Percentiles rank a stretch among this genome's conserved stretches.
These are phyloP conservation scores for Aleiodes alternator DNA, from an alignment of 2,888 invertebrate genomes.

Conservation along the genomic window DNA sequence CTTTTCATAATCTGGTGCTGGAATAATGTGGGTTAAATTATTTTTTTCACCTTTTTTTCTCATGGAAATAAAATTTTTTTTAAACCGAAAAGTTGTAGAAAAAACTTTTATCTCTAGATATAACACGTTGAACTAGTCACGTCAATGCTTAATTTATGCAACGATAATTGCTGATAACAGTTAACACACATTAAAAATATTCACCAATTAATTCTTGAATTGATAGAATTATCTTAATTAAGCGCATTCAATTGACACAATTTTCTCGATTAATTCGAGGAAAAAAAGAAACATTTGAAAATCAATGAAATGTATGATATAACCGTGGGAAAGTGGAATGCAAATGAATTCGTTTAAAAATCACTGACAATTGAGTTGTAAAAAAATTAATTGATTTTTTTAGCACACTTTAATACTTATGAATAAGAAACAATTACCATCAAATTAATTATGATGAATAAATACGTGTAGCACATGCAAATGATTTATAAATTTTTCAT, in stretches of 20 bases:
- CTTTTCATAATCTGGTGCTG: too few relatives aligned
- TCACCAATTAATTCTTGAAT: too few relatives aligned
- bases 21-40: neutral
- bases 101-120: too few relatives aligned
- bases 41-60: neutral
- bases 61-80: neutral
- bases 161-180: too few relatives aligned
- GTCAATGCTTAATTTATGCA: too few relatives aligned
- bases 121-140: too few relatives aligned
- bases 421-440: neutral
- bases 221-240: neutral
- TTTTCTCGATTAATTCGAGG: neutral
- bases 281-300: too few relatives aligned
- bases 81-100: too few relatives aligned
- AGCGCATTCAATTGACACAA: neutral
- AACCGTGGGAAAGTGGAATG: too few relatives aligned
- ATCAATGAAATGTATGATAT: too few relatives aligned
- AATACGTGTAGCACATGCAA: neutral
- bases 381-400: neutral
- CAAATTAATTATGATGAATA: neutral
- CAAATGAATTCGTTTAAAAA: too few relatives aligned
- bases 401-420: neutral
- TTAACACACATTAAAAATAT: too few relatives aligned
- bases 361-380: neutral
- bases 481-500: neutral